phyloP scores from a whole-genome alignment of 1,140 invertebrate species.

The Hycleus phaleratus region DNA sequence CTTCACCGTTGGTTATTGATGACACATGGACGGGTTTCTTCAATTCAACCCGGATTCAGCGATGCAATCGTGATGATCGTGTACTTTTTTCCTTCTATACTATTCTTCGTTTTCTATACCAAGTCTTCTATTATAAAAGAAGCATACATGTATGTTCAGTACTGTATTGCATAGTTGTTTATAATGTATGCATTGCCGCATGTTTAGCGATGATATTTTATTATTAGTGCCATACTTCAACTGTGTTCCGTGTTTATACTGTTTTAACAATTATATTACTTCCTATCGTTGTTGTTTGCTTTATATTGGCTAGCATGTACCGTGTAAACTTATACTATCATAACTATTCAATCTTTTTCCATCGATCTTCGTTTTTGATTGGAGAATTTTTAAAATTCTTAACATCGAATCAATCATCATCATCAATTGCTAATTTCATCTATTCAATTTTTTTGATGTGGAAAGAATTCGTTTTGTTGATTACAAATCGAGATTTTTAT shows the following conservation, averaged over 20 bases:
- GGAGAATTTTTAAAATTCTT: no score
- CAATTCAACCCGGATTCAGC: conserved; percentile 21
- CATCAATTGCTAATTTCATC: no score
- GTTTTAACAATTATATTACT: conserved; percentile 24
- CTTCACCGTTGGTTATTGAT: conserved; percentile 24
- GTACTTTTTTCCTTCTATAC: conserved; percentile 7
- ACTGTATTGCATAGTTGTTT: neutral
- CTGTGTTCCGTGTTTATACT: conserved; percentile 18
- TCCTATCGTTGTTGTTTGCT: conserved; percentile 9
- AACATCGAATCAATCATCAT: no score
- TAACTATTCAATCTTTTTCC: no score
- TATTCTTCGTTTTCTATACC: no score
- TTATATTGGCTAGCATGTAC: neutral
- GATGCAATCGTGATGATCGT: conserved; percentile 18
- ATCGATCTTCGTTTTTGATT: no score
- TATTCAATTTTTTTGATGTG: no score
- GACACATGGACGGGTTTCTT: conserved; percentile 26
- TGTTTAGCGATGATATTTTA: conserved; percentile 24
- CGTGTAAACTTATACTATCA: neutral
- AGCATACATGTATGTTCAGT: neutral
- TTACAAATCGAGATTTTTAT: no score
- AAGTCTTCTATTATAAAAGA: neutral
- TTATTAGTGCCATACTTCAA: conserved; percentile 21
- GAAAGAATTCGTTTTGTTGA: no score
- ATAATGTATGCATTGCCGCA: conserved; percentile 23